These are phyloP conservation scores for Eilema depressum DNA, from an alignment of 2,888 invertebrate species.

Conservation along the genomic window DNA sequence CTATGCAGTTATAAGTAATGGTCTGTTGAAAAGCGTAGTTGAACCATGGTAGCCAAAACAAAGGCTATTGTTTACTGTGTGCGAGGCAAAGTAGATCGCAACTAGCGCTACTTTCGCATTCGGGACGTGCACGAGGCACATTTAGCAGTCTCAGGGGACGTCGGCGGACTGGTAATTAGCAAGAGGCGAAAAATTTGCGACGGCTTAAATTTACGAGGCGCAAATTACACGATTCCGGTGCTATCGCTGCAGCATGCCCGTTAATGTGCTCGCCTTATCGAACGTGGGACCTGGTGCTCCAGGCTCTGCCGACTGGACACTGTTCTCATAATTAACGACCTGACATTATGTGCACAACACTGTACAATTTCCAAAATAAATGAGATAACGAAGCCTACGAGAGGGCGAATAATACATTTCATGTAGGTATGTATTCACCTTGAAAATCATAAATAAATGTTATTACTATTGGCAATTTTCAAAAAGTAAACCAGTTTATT, in stretches of 20 bases:
- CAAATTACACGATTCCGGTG: slow-evolving; percentile 85
- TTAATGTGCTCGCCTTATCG: slow-evolving; percentile 86
- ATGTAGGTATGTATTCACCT: background rate
- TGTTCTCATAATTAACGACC: slow-evolving; percentile 63
- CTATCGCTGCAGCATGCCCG: slow-evolving; percentile 81
- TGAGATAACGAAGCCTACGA: background rate
- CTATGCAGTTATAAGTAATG: slow-evolving; percentile 61
- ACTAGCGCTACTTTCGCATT: slow-evolving; percentile 79
- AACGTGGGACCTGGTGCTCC: slow-evolving; percentile 59
- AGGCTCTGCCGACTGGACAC: slow-evolving; percentile 34
- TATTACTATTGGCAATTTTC: background rate
- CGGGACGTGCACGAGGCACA: slow-evolving; percentile 82
- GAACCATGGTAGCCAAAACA: slow-evolving; percentile 78
- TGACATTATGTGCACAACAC: slow-evolving; percentile 23
- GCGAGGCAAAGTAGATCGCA: slow-evolving; percentile 72
- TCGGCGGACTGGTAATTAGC: slow-evolving; percentile 85
- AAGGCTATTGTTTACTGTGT: slow-evolving; percentile 80
- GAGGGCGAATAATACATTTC: no score
- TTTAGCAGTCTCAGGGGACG: slow-evolving; percentile 84
- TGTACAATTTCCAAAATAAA: background rate
- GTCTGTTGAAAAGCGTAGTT: slow-evolving; percentile 71
- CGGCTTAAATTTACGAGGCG: slow-evolving; percentile 86
- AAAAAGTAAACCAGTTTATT: background rate
- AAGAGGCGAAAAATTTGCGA: slow-evolving; percentile 86
- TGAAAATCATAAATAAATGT: background rate